Conservation (phyloP, 2,797 vertebrate genomes). For the Phrynocephalus vlangalii region DNA sequence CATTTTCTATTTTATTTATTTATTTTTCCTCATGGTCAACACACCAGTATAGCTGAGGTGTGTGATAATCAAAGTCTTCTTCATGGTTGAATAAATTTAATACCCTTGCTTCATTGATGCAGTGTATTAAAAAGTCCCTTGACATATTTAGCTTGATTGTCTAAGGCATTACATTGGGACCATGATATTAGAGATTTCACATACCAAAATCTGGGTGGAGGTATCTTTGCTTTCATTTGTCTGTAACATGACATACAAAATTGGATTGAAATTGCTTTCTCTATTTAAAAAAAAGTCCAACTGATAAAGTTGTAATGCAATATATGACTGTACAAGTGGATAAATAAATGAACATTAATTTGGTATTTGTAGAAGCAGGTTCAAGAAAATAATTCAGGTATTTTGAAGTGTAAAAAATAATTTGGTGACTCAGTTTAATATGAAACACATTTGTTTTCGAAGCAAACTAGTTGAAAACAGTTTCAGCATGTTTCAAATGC, state of each 20-base stretch:
- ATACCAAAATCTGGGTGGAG: constrained; percentile 36
- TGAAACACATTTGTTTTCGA: constrained; percentile 59
- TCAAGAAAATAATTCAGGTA: constrained; percentile 58
- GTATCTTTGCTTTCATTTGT: constrained; percentile 60
- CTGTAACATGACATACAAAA: constrained; percentile 70
- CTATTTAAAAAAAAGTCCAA: constrained; percentile 48
- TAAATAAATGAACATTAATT: constrained; percentile 72
- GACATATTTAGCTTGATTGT: constrained; percentile 78
- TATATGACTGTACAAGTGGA: constrained; percentile 60
- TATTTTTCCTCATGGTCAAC: constrained; percentile 71
- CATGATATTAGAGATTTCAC: constrained; percentile 67
- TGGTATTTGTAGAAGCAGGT: constrained; percentile 46
- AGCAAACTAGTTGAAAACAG: constrained; percentile 63
- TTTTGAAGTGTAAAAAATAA: constrained; percentile 59
- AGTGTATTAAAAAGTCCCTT: constrained; percentile 76
- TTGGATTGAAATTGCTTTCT: constrained; percentile 69
- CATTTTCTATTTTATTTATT: constrained; percentile 68
- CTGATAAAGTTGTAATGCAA: constrained; percentile 69
- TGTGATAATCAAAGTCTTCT: constrained; percentile 78
- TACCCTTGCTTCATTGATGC: constrained; percentile 75
- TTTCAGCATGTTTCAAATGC: constrained; percentile 55
- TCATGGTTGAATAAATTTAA: constrained; percentile 80
- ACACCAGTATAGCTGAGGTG: constrained; percentile 70
- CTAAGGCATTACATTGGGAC: constrained; percentile 72
- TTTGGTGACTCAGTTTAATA: constrained; percentile 52